Conservation (phyloP, 1,140 invertebrate species). For the Zaprionus kolodkinae region DNA sequence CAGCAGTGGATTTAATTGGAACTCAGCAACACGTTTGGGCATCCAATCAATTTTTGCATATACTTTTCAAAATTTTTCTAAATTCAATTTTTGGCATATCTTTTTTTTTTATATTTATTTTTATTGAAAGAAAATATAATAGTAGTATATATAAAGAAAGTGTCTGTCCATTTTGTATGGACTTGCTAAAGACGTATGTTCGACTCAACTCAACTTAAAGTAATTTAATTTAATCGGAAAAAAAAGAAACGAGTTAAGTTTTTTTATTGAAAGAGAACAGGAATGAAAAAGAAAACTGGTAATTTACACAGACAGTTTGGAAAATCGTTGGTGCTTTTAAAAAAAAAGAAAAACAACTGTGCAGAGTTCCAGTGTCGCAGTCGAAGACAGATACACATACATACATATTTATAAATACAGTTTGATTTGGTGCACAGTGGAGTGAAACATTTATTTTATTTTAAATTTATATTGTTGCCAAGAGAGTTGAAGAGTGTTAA, state of each 20-base stretch:
- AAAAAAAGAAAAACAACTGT: constrained; percentile 10
- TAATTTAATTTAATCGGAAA: constrained; percentile 12
- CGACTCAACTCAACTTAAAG: constrained; percentile 18
- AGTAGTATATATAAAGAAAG: constrained; percentile 3
- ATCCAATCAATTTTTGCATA: constrained; percentile 66
- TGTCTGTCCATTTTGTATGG: constrained; percentile 29
- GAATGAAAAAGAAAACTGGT: background rate
- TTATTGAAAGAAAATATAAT: constrained; percentile 29
- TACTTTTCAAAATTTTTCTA: constrained; percentile 43
- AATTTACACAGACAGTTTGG: constrained; percentile 32
- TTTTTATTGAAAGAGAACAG: constrained; percentile 41
- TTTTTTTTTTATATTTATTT: constrained; percentile 39
- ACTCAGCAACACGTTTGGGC: constrained; percentile 40
- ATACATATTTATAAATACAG: background rate
- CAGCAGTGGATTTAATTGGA: constrained; percentile 47
- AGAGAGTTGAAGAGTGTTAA: background rate
- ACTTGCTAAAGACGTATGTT: constrained; percentile 16
- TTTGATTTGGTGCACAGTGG: background rate
- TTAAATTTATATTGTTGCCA: background rate
- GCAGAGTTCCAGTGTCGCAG: background rate
- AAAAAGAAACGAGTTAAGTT: constrained; percentile 24
- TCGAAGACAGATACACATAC: constrained; percentile 1
- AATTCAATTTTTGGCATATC: constrained; percentile 39
- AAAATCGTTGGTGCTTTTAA: constrained; percentile 5
- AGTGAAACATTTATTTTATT: no score